Percentiles rank a stretch among this genome's conserved stretches.
Evolutionary conservation across 2,888 invertebrate species (phyloP).

Genomic region (Dendrolimus houi): DNA sequence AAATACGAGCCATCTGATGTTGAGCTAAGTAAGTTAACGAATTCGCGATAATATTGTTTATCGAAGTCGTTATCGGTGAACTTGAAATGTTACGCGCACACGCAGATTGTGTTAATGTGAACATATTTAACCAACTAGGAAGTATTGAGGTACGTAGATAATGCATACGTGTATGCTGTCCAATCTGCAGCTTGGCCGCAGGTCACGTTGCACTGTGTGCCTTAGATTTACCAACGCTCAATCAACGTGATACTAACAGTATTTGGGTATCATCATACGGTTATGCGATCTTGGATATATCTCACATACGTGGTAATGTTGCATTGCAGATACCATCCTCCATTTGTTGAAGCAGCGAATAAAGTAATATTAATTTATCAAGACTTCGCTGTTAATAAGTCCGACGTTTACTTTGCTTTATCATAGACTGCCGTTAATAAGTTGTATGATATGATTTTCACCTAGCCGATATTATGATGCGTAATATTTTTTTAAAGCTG

Average conservation of each 20-base stretch:
- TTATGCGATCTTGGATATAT: background rate
- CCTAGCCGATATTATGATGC: too few relatives aligned
- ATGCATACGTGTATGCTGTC: conserved; percentile 29
- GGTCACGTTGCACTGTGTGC: conserved; percentile 27
- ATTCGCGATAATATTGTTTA: conserved; percentile 46
- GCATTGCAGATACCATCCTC: too few relatives aligned
- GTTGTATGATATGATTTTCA: too few relatives aligned
- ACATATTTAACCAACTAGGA: conserved; percentile 49
- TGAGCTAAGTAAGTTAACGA: conserved; percentile 24
- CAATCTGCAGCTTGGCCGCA: conserved; percentile 29
- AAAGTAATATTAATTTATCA: background rate
- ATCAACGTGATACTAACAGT: conserved; percentile 21
- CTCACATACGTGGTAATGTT: background rate
- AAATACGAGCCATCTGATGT: conserved; percentile 26
- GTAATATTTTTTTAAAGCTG: too few relatives aligned
- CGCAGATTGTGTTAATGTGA: conserved; percentile 49
- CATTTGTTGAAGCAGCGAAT: too few relatives aligned
- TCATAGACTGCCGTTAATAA: background rate
- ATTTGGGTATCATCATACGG: background rate
- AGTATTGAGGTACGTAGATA: conserved; percentile 22
- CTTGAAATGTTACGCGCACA: conserved; percentile 52
- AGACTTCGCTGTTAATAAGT: background rate
- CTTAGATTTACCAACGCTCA: background rate
- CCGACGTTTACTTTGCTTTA: background rate
- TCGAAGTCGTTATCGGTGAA: conserved; percentile 53